phyloP scores from a whole-genome alignment of 2,888 invertebrate species.

The Caenorhabditis sinica region DNA sequence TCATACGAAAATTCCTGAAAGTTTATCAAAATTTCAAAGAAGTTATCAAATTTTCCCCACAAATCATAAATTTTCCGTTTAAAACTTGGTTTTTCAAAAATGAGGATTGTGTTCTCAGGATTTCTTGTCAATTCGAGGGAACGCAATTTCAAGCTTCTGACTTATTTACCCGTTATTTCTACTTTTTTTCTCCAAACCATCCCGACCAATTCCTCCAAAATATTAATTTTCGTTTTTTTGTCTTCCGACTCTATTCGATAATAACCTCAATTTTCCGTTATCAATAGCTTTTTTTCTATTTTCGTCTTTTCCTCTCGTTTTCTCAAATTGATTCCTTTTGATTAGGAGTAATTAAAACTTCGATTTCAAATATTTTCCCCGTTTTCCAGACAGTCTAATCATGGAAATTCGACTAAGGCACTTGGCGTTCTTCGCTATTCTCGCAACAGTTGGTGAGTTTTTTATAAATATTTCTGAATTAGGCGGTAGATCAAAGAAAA shows the following conservation, averaged over 20 bases:
- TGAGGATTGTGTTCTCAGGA: no score
- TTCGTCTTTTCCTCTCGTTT: conserved; percentile 14
- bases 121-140: neutral
- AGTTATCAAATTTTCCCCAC: no score
- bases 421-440: conserved; percentile 51
- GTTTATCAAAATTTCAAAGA: no score
- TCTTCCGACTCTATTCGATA: neutral
- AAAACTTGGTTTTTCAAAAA: no score
- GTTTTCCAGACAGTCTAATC: conserved; percentile 10
- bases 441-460: conserved; percentile 59
- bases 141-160: no score
- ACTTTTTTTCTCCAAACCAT: neutral
- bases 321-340: neutral
- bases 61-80: no score
- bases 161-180: neutral
- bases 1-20: no score
- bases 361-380: neutral
- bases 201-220: neutral
- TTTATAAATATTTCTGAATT: neutral
- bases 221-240: neutral
- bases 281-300: conserved; percentile 33
- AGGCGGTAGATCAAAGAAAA: no score
- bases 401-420: conserved; percentile 66
- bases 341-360: neutral
- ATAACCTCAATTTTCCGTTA: neutral